These are phyloP conservation scores for Herpetotheres cachinnans DNA, from an alignment of 2,113 vertebrate species.

Conservation along the genomic window DNA sequence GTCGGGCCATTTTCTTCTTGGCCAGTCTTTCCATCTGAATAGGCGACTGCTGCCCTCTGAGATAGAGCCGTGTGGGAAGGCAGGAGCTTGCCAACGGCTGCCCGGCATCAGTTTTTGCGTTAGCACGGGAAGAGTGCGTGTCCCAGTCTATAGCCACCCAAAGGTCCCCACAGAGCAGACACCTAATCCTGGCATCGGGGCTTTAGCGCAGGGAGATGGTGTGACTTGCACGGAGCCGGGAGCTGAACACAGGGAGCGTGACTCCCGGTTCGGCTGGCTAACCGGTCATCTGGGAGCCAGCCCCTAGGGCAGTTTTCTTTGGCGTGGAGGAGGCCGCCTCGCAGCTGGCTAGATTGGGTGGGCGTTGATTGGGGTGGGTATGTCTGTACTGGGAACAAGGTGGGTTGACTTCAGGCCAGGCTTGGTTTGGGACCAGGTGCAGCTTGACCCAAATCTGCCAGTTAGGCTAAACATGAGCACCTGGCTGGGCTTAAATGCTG, in stretches of 20 bases:
- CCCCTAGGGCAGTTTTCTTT: background rate
- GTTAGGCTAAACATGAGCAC: background rate
- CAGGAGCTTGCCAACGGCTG: background rate
- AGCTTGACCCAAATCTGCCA: background rate
- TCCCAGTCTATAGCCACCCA: background rate
- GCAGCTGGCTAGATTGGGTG: background rate
- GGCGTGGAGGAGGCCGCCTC: background rate
- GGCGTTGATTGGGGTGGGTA: fast-evolving
- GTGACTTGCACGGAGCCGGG: background rate
- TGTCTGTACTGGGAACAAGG: background rate
- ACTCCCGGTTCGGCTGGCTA: background rate
- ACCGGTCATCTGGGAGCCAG: background rate
- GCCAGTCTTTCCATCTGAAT: background rate
- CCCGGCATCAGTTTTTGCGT: background rate
- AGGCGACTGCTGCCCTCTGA: background rate
- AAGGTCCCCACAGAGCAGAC: background rate
- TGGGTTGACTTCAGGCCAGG: background rate
- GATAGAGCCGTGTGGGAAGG: background rate
- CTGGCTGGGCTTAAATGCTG: background rate
- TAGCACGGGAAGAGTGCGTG: fast-evolving
- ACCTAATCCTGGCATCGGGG: background rate
- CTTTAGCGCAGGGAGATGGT: background rate
- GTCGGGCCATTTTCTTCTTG: background rate
- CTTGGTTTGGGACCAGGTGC: background rate
- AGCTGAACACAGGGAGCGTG: background rate